These are phyloP conservation scores for Pseudochromis fuscus DNA, from an alignment of 2,797 vertebrate genomes.

Conservation along the genomic window DNA sequence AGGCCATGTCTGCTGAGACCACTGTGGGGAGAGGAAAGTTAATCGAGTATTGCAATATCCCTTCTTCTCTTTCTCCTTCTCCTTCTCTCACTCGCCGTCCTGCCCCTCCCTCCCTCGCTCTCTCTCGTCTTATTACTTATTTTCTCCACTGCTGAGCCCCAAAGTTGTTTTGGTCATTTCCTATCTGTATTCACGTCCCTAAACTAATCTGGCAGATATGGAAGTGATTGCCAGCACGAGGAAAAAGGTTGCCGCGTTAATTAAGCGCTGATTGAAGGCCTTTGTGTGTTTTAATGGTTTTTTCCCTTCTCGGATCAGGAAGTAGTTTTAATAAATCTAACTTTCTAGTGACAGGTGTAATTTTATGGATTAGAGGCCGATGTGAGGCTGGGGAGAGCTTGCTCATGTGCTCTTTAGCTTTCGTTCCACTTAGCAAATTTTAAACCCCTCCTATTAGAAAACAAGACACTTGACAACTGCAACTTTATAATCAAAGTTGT, in stretches of 20 bases:
- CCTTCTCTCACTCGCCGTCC: neutral
- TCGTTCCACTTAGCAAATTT: slow-evolving; percentile 66
- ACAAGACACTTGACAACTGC: slow-evolving; percentile 54
- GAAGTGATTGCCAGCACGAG: slow-evolving; percentile 70
- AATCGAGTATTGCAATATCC: slow-evolving; percentile 41
- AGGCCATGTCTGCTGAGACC: slow-evolving; percentile 35
- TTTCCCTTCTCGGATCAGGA: slow-evolving; percentile 84
- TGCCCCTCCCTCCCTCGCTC: slow-evolving; percentile 13
- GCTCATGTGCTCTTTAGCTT: slow-evolving; percentile 71
- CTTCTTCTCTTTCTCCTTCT: neutral
- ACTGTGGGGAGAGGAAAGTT: slow-evolving; percentile 39
- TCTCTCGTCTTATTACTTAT: slow-evolving; percentile 59
- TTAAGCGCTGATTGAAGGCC: slow-evolving; percentile 84
- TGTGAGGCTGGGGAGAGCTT: slow-evolving; percentile 67
- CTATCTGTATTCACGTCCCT: slow-evolving; percentile 76
- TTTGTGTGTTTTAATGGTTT: slow-evolving; percentile 81
- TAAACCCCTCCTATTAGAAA: slow-evolving; percentile 60
- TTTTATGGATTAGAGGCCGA: slow-evolving; percentile 86
- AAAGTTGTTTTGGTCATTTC: slow-evolving; percentile 78
- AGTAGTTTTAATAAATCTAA: slow-evolving; percentile 86
- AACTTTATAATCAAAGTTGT: slow-evolving; percentile 65
- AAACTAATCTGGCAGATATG: slow-evolving; percentile 84
- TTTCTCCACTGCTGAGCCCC: slow-evolving; percentile 56
- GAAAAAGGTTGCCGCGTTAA: slow-evolving; percentile 82
- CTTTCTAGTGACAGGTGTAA: slow-evolving; percentile 90